These are phyloP conservation scores for Agrochola litura DNA, from an alignment of 2,888 invertebrate species.

Conservation along the genomic window DNA sequence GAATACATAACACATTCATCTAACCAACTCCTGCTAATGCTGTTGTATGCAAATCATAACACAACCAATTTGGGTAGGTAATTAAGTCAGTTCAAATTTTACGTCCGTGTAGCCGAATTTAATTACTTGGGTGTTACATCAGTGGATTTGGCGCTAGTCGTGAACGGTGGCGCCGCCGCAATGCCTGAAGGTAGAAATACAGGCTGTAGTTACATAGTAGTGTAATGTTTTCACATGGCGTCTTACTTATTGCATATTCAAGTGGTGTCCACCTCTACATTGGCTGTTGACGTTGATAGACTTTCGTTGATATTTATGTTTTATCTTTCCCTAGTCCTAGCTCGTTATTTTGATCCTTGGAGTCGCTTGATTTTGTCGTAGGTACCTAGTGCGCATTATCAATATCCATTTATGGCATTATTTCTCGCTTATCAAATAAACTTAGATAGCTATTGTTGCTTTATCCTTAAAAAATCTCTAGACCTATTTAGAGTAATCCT, in stretches of 20 bases:
- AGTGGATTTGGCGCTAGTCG: conserved; percentile 60
- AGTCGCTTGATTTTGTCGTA: no score
- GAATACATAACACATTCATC: conserved; percentile 55
- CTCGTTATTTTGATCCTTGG: neutral
- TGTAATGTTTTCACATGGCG: conserved; percentile 2
- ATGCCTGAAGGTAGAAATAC: conserved; percentile 1
- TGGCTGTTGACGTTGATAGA: neutral
- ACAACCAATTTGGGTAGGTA: conserved; percentile 66
- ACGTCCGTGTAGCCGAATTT: conserved; percentile 65
- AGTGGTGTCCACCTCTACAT: neutral
- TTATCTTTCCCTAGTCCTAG: neutral
- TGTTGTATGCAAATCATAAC: conserved; percentile 67
- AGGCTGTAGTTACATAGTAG: conserved; percentile 11
- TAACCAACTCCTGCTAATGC: conserved; percentile 58
- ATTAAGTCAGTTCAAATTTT: conserved; percentile 69
- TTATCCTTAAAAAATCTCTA: neutral
- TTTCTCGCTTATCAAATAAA: neutral
- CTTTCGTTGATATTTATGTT: neutral
- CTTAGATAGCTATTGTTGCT: neutral
- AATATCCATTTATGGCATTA: neutral
- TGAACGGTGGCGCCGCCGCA: conserved; percentile 47
- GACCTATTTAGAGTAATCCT: neutral
- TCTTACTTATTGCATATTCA: neutral
- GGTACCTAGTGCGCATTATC: neutral
- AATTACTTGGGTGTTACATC: conserved; percentile 66